Evolutionary conservation across 2,888 invertebrate genomes (phyloP), one percentile per base, ranked within the genome.

Genomic region (Agapetus fuscipes): DNA sequence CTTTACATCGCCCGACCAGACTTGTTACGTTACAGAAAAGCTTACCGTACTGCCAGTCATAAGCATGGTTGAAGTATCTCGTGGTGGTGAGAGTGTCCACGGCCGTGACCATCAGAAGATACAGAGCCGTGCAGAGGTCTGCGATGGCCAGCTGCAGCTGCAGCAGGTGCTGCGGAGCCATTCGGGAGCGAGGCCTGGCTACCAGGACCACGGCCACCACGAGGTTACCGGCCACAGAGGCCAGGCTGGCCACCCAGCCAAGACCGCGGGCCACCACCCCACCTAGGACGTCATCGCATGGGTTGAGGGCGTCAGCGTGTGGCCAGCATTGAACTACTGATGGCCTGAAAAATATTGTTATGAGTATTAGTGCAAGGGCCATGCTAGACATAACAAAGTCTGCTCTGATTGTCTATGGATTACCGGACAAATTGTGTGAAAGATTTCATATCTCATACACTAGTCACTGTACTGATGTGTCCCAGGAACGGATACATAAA

Each of bases 221-320:
- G 9, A 81, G 61, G 62, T 93, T 93, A 39, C 91, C 91, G 11
- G 85, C 68, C 1, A 90, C 78, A 0, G 90, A 88, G 6, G 87
- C 71, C 1, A 81, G 63, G 41, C 89, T 79, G 17, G 91, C 90
- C 50, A 88, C 70, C 91, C 93, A 94, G 2, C 91, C 88, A 35
- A 85, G 80, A 49, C 79, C 74, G 38, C 87, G 73, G 2, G 87
- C 66, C 78, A 82, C 83, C 30, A 75, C 62, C 58, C 80, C 80
- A 15, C 88, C 88, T 83, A 90, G 87, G 41, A 90, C 86, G 57
- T 90, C 89, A 56, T 89, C 89, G 59, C 90, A 90, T 0, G 89
- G 89, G 61, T 88, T 90, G 34, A 89, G 64, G 0, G 83, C 85
- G 59, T 90, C 80, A 0, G 88, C 83, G 45, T 71, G 69, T 0